Evolutionary conservation across 1,140 invertebrate genomes (phyloP).

Genomic region (Armadillidium nasatum): DNA sequence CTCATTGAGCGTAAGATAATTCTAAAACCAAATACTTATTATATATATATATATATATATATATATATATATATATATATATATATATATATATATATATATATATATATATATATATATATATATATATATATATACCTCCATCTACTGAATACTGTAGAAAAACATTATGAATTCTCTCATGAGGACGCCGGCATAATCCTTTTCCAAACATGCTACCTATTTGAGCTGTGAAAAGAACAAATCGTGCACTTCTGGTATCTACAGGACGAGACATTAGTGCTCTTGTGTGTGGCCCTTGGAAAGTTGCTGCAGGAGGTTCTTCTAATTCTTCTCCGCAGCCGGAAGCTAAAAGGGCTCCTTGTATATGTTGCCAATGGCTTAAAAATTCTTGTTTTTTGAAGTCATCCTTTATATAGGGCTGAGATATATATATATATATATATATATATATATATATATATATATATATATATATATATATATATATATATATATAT

Average conservation of each 20-base stretch:
- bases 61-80: no score
- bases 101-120: background rate
- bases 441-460: no score
- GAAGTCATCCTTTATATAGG: constrained; percentile 50
- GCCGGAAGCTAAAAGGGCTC: constrained; percentile 46
- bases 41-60: no score
- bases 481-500: no score
- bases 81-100: background rate
- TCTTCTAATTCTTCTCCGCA: constrained; percentile 48
- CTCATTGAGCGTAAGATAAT: no score
- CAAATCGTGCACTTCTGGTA: constrained; percentile 49
- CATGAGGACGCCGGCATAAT: constrained; percentile 23
- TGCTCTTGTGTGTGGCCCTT: constrained; percentile 48
- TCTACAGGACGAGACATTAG: constrained; percentile 49
- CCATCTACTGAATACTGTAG: constrained; percentile 40
- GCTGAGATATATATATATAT: constrained; percentile 39
- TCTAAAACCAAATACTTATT: no score
- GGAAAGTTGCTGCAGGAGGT: constrained; percentile 48
- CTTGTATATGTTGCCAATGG: constrained; percentile 49
- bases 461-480: no score
- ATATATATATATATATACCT: constrained; percentile 25
- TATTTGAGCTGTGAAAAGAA: constrained; percentile 38
- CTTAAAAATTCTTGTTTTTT: constrained; percentile 42
- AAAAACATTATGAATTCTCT: constrained; percentile 37
- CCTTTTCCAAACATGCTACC: constrained; percentile 26